phyloP scores from a whole-genome alignment of 2,113 vertebrate genomes.

The Polypterus bichir region DNA sequence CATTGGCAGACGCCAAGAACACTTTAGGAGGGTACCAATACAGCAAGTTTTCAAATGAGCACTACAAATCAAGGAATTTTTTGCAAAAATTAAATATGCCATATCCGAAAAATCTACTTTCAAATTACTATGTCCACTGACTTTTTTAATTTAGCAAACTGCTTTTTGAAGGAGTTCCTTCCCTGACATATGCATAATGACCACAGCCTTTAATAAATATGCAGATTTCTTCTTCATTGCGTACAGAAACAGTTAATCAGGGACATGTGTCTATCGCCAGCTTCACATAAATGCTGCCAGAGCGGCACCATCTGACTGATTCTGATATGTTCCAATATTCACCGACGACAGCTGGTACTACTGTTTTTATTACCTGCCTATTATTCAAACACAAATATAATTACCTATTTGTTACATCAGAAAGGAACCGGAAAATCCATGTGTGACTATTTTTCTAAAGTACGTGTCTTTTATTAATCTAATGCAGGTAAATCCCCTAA shows the following conservation, averaged over 20 bases:
- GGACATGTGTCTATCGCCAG: constrained; percentile 16
- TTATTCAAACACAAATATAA: constrained; percentile 29
- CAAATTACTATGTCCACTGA: neutral
- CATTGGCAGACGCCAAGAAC: no score
- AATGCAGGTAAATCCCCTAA: no score
- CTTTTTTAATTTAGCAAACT: neutral
- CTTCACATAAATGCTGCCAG: constrained; percentile 22
- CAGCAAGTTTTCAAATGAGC: no score
- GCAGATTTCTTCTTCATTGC: neutral
- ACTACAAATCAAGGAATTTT: no score
- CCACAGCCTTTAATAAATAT: neutral
- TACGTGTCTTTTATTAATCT: no score
- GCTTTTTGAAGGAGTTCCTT: neutral
- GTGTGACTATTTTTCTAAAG: neutral
- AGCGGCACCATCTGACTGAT: constrained; percentile 31
- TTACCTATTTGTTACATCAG: constrained; percentile 17
- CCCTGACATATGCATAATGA: neutral
- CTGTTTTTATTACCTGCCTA: constrained; percentile 26
- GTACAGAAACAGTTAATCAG: neutral
- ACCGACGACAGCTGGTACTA: constrained; percentile 28
- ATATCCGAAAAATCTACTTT: neutral
- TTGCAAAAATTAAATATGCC: no score
- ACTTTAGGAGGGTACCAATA: no score
- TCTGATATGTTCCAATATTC: constrained; percentile 10
- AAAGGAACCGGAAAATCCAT: constrained; percentile 9